These are phyloP conservation scores for Oscheius sp. DNA, from an alignment of 1,140 invertebrate genomes.

Conservation along the genomic window DNA sequence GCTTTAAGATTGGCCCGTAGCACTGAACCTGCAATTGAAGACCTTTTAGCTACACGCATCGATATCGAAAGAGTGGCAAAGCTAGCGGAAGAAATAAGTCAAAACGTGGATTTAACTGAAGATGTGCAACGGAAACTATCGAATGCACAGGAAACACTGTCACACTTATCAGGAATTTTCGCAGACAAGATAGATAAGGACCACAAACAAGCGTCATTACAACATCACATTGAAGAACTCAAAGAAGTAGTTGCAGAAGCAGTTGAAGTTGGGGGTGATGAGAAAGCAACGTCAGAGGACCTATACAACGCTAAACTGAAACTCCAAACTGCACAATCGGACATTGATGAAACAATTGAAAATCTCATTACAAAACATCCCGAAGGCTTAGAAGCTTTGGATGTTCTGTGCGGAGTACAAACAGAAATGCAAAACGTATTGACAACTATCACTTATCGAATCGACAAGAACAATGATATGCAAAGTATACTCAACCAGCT, in stretches of 20 bases:
- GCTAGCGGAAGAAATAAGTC: too few relatives aligned
- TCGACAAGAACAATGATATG: not conserved
- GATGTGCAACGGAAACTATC: too few relatives aligned
- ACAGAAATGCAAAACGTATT: not conserved
- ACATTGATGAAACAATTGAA: not conserved
- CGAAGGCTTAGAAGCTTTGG: not conserved
- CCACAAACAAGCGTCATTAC: too few relatives aligned
- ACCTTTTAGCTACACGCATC: too few relatives aligned
- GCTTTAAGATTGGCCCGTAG: too few relatives aligned
- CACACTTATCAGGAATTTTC: too few relatives aligned
- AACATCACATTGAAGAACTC: too few relatives aligned
- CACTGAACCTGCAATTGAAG: too few relatives aligned
- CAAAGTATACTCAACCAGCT: not conserved
- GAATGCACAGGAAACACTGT: too few relatives aligned
- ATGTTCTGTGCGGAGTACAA: not conserved
- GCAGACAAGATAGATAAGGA: too few relatives aligned
- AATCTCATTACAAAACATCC: not conserved
- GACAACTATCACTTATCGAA: constrained; percentile 14
- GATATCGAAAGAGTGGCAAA: too few relatives aligned
- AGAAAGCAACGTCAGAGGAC: not conserved
- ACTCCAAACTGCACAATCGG: not conserved
- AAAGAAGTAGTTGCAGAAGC: not conserved
- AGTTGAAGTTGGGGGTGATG: not conserved
- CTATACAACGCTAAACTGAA: not conserved
- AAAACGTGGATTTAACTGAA: too few relatives aligned